Percentiles rank a stretch among this genome's conserved stretches.
Conservation (phyloP, 2,113 vertebrate species). For the Eudyptes chrysolophus region DNA sequence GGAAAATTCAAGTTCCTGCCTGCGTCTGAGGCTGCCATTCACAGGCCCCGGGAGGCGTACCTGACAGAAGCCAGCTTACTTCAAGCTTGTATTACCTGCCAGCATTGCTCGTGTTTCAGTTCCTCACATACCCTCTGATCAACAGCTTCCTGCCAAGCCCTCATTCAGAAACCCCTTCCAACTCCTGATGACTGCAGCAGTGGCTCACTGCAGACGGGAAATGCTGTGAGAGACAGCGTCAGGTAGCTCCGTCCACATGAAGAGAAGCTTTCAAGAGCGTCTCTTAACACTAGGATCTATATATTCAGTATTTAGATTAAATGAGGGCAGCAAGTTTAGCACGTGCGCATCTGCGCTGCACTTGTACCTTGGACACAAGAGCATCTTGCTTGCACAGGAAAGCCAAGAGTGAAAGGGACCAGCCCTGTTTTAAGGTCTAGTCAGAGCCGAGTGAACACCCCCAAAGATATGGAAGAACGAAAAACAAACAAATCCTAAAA, state of each 20-base stretch:
- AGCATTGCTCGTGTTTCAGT: accelerated
- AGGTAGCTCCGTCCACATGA: neutral
- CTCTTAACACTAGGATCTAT: neutral
- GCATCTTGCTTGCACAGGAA: neutral
- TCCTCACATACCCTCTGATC: neutral
- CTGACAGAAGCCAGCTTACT: neutral
- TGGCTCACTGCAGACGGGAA: neutral
- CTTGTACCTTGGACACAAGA: neutral
- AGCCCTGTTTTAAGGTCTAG: neutral
- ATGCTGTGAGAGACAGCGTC: accelerated
- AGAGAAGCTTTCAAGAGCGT: neutral
- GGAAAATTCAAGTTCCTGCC: neutral
- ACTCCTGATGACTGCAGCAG: neutral
- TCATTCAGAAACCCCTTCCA: neutral
- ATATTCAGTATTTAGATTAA: neutral
- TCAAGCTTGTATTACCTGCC: neutral
- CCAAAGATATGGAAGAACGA: neutral
- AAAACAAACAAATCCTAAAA: neutral
- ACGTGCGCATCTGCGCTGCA: neutral
- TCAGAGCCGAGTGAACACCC: neutral
- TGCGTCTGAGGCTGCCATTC: neutral
- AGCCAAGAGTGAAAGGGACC: neutral
- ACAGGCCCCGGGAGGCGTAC: neutral
- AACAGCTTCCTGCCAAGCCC: neutral
- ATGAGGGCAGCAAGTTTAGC: neutral